Conservation (phyloP, 2,797 vertebrate genomes). For the Dipus sagitta region DNA sequence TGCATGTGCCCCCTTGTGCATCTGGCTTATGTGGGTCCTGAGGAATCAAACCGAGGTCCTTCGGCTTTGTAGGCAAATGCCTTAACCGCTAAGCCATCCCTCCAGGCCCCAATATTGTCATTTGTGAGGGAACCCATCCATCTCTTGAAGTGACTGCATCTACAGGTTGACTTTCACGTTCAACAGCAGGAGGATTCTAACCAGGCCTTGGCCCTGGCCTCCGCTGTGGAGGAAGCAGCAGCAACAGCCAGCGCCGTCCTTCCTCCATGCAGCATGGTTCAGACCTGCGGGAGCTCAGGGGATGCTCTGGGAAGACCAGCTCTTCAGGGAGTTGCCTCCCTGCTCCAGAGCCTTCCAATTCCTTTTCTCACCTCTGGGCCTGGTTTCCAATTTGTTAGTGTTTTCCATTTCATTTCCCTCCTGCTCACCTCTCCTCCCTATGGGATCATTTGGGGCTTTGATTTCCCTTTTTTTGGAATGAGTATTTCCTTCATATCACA, state of each 20-base stretch:
- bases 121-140: neutral
- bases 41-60: too few relatives aligned
- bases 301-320: neutral
- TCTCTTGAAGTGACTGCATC: neutral
- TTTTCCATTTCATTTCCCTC: conserved; percentile 72
- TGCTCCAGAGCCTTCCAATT: neutral
- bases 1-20: too few relatives aligned
- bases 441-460: conserved; percentile 10
- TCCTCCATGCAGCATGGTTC: neutral
- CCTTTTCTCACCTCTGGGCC: neutral
- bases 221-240: neutral
- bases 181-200: neutral
- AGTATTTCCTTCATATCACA: conserved; percentile 7
- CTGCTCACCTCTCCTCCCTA: conserved; percentile 17
- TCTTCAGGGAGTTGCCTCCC: neutral
- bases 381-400: conserved; percentile 17
- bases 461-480: conserved; percentile 67
- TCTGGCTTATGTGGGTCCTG: too few relatives aligned
- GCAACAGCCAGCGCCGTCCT: neutral
- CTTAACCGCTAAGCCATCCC: too few relatives aligned
- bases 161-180: neutral
- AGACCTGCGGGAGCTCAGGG: neutral
- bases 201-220: neutral
- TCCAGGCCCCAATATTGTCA: neutral
- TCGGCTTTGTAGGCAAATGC: too few relatives aligned